Conservation (phyloP, 2,888 invertebrate species). For the Drosophila birchii region DNA sequence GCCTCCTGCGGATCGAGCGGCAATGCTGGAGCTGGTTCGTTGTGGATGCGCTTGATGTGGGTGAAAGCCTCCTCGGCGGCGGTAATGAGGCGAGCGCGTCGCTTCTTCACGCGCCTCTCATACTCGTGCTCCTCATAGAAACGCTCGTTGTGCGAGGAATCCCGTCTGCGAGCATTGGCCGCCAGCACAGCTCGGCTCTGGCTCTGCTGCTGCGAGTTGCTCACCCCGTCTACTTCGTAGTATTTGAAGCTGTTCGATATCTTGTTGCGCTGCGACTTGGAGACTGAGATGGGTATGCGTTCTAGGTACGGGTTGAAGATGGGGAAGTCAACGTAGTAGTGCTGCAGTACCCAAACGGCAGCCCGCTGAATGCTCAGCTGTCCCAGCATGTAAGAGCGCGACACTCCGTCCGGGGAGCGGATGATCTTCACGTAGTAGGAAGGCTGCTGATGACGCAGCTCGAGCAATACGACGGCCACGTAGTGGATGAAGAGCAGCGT, state of each 20-base stretch:
- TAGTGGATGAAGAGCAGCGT: constrained; percentile 97
- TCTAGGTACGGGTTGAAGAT: constrained; percentile 98
- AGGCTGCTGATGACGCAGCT: constrained; percentile 96
- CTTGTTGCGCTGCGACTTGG: constrained; percentile 91
- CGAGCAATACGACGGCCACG: constrained; percentile 95
- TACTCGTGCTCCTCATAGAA: constrained; percentile 99
- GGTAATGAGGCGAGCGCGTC: constrained; percentile 94
- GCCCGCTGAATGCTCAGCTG: constrained; percentile 97
- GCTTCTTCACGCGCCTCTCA: constrained; percentile 95
- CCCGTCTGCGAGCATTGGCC: constrained; percentile 92
- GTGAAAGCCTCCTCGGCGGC: constrained; percentile 99
- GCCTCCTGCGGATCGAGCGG: constrained; percentile 98
- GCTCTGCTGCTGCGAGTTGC: constrained; percentile 88
- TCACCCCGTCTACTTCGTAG: constrained; percentile 97
- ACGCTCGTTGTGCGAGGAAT: constrained; percentile 97
- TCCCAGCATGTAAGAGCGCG: constrained; percentile 94
- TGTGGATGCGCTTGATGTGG: constrained; percentile 94
- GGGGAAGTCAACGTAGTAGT: constrained; percentile 97
- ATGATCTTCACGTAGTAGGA: constrained; percentile 95
- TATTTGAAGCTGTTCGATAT: constrained; percentile 94
- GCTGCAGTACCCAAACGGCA: constrained; percentile 96
- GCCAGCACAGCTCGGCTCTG: constrained; percentile 89
- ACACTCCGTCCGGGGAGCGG: constrained; percentile 97
- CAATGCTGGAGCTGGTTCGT: constrained; percentile 90
- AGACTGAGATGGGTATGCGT: constrained; percentile 93